Percentiles rank a stretch among this genome's conserved stretches.
phyloP scores from a whole-genome alignment of 1,140 invertebrate species.

The Bombus breviceps region DNA sequence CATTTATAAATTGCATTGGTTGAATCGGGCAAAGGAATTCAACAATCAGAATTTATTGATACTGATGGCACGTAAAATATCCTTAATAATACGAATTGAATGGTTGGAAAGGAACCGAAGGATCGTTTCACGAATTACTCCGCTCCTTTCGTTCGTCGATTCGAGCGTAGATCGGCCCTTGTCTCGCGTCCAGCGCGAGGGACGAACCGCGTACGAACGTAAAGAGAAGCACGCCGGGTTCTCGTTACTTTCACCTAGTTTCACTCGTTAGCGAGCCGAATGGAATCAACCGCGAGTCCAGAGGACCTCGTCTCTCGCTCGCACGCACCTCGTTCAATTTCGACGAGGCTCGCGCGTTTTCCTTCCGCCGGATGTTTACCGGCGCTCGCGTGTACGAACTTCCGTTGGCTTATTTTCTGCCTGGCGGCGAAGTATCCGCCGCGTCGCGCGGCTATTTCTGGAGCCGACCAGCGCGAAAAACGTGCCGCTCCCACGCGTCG shows the following conservation, averaged over 20 bases:
- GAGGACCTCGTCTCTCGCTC: not conserved
- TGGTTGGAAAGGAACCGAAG: too few relatives aligned
- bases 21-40: too few relatives aligned
- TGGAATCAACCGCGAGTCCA: not conserved
- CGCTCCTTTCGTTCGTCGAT: not conserved
- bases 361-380: slow-evolving; percentile 29
- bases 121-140: too few relatives aligned
- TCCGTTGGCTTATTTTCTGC: slow-evolving; percentile 51
- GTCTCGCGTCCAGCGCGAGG: not conserved
- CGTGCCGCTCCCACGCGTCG: slow-evolving; percentile 13
- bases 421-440: not conserved
- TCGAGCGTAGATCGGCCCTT: slow-evolving; percentile 33
- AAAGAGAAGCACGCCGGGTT: not conserved
- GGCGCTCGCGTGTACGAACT: not conserved
- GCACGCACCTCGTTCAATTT: slow-evolving; percentile 35
- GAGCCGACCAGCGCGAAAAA: not conserved
- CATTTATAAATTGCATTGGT: too few relatives aligned
- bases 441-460: not conserved
- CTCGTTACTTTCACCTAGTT: slow-evolving; percentile 67
- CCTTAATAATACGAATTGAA: too few relatives aligned
- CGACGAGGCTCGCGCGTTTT: slow-evolving; percentile 33
- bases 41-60: too few relatives aligned
- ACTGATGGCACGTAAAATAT: too few relatives aligned
- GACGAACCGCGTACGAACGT: slow-evolving; percentile 10
- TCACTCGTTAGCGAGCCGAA: slow-evolving; percentile 51